Conservation (phyloP, 92 coral and sea anemone species). For the Chrysogorgia sp. region DNA sequence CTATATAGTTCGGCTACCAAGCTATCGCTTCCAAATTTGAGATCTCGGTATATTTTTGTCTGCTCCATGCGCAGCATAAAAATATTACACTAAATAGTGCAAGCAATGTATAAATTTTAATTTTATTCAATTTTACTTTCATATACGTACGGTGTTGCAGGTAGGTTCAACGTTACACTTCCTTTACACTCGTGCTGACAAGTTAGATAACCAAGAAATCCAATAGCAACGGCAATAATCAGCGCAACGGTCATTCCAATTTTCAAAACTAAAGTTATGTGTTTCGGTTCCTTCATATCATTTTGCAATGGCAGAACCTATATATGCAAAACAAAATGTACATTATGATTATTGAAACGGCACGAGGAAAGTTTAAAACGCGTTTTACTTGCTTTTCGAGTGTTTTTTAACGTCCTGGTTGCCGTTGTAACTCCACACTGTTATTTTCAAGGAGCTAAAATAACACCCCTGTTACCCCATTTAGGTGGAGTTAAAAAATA, state of each 20-base stretch:
- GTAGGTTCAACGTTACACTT: constrained; percentile 88
- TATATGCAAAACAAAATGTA: neutral
- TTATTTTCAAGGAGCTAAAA: too few relatives aligned
- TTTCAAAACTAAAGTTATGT: constrained; percentile 71
- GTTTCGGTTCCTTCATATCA: constrained; percentile 82
- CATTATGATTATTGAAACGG: too few relatives aligned
- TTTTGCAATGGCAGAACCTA: constrained; percentile 92
- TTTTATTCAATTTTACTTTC: neutral
- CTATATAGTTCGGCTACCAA: too few relatives aligned
- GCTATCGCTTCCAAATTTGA: too few relatives aligned
- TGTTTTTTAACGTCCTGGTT: too few relatives aligned
- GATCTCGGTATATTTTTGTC: neutral
- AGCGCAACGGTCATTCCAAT: constrained; percentile 77
- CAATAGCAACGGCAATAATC: constrained; percentile 59
- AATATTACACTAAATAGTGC: neutral
- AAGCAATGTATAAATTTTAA: too few relatives aligned
- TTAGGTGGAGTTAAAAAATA: too few relatives aligned
- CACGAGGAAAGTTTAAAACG: too few relatives aligned
- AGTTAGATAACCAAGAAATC: constrained; percentile 79
- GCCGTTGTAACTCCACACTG: too few relatives aligned
- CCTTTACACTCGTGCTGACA: constrained; percentile 75
- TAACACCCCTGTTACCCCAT: too few relatives aligned
- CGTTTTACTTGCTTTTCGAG: too few relatives aligned
- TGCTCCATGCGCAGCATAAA: neutral
- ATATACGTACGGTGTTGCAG: constrained; percentile 75